Conservation (phyloP, 2,797 vertebrate genomes). For the Tinamus major region DNA sequence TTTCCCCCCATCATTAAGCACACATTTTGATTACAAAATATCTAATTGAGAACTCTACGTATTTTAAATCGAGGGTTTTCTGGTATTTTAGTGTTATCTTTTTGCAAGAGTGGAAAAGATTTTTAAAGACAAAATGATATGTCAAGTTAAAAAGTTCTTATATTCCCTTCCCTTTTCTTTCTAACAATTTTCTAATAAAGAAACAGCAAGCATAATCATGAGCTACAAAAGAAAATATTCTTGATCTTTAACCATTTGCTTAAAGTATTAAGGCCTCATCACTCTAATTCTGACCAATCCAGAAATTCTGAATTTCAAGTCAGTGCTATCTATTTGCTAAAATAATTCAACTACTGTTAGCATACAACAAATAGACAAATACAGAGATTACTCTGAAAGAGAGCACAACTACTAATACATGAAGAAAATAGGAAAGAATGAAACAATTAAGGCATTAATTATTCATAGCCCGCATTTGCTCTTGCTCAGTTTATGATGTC, state of each 20-base stretch:
- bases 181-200: not conserved
- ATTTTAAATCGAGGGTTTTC: not conserved
- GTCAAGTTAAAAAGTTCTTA: not conserved
- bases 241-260: not conserved
- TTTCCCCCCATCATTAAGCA: not conserved
- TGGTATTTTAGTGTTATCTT: not conserved
- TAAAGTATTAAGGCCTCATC: not conserved
- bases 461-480: not conserved
- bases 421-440: not conserved
- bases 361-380: not conserved
- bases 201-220: not conserved
- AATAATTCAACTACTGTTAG: not conserved
- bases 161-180: not conserved
- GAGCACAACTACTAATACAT: not conserved
- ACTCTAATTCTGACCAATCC: not conserved
- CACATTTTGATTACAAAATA: not conserved
- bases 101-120: not conserved
- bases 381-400: not conserved
- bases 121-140: not conserved
- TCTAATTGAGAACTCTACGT: not conserved
- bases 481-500: not conserved
- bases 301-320: not conserved
- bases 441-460: not conserved
- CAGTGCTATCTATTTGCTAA: not conserved
- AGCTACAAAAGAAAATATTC: not conserved